phyloP scores from a whole-genome alignment of 2,888 invertebrate genomes.

The Drosophila mettleri region DNA sequence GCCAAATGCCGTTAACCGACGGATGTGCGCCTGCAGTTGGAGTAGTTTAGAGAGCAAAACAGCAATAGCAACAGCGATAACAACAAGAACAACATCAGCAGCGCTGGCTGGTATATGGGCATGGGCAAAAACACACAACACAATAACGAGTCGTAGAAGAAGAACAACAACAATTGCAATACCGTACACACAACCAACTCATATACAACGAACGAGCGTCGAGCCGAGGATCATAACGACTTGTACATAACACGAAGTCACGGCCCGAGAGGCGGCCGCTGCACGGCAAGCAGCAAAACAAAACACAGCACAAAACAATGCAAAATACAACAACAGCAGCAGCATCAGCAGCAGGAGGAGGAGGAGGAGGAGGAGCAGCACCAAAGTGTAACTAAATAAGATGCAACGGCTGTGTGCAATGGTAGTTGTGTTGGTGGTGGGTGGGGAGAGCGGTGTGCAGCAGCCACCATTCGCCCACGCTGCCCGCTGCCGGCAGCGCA shows the following conservation, averaged over 20 bases:
- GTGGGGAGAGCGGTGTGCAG: neutral
- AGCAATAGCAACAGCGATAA: slow-evolving; percentile 63
- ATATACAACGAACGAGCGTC: slow-evolving; percentile 69
- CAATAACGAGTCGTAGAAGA: slow-evolving; percentile 53
- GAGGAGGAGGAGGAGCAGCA: slow-evolving; percentile 48
- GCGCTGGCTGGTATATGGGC: slow-evolving; percentile 30
- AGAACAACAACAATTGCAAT: slow-evolving; percentile 44
- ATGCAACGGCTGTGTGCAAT: slow-evolving; percentile 57
- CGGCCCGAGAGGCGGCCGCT: slow-evolving; percentile 61
- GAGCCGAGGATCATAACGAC: slow-evolving; percentile 76
- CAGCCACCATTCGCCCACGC: slow-evolving; percentile 40
- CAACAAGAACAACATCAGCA: slow-evolving; percentile 30
- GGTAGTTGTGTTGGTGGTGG: neutral
- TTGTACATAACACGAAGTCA: slow-evolving; percentile 76
- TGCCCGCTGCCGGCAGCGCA: slow-evolving; percentile 62
- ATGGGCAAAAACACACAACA: slow-evolving; percentile 66
- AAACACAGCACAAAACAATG: slow-evolving; percentile 83
- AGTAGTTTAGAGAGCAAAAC: slow-evolving; percentile 71
- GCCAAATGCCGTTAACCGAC: slow-evolving; percentile 75
- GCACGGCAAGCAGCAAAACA: slow-evolving; percentile 72
- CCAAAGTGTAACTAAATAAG: slow-evolving; percentile 78
- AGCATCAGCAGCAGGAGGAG: too few species aligned
- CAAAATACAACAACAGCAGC: slow-evolving; percentile 76
- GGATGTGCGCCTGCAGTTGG: slow-evolving; percentile 52
- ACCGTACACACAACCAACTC: slow-evolving; percentile 46